These are phyloP conservation scores for Pangasius sanitwongsei DNA, from an alignment of 2,797 vertebrate species.

Conservation along the genomic window DNA sequence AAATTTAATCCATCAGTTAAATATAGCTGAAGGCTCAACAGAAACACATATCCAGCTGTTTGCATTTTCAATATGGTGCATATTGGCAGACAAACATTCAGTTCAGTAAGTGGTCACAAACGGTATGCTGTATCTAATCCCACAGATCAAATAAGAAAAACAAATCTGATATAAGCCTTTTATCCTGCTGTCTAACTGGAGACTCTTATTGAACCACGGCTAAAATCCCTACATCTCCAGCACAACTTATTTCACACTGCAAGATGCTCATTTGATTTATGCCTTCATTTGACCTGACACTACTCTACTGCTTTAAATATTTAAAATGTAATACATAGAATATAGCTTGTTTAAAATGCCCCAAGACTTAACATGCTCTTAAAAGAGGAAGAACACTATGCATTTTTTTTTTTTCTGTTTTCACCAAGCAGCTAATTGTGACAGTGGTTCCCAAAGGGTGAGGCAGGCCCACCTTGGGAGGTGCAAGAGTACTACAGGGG, in stretches of 20 bases:
- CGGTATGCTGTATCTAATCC: background rate
- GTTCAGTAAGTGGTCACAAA: background rate
- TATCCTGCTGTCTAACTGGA: background rate
- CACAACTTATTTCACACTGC: background rate
- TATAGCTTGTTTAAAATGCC: background rate
- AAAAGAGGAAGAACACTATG: background rate
- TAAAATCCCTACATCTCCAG: constrained; percentile 7
- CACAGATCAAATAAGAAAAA: background rate
- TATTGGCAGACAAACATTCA: background rate
- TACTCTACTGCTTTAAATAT: background rate
- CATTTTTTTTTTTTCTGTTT: background rate
- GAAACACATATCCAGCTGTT: background rate
- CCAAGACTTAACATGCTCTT: background rate
- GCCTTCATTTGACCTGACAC: background rate
- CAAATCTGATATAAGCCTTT: background rate
- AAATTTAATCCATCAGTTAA: background rate
- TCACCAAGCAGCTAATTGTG: background rate
- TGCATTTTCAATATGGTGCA: background rate
- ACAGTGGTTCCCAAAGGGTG: background rate
- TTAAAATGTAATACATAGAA: no score
- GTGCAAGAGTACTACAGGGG: background rate
- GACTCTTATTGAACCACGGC: background rate
- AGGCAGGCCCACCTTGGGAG: background rate
- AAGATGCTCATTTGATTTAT: background rate
- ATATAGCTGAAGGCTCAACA: no score